phyloP scores from a whole-genome alignment of 2,797 vertebrate genomes.

The Cyprinella venusta region DNA sequence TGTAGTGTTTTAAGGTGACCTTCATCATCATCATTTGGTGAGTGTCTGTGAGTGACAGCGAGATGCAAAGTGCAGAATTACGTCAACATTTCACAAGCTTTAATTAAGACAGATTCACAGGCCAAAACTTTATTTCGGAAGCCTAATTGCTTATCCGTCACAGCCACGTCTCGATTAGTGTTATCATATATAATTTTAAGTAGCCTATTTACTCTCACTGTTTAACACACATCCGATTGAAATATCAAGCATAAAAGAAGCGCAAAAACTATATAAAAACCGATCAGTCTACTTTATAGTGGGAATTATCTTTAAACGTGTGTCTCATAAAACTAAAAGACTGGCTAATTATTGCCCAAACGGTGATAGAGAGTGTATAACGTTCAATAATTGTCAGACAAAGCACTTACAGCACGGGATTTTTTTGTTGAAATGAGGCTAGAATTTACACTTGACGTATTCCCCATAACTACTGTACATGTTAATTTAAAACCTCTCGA shows the following conservation, averaged over 20 bases:
- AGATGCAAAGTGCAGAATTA: background rate
- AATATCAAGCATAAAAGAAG: slow-evolving; percentile 11
- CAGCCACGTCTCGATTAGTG: slow-evolving; percentile 3
- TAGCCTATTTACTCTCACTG: slow-evolving; percentile 30
- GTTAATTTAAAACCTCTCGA: slow-evolving; percentile 33
- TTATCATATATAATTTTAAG: slow-evolving; percentile 36
- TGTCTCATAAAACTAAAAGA: slow-evolving; percentile 46
- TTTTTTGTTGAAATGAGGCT: slow-evolving; percentile 17
- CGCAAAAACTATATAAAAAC: slow-evolving; percentile 31
- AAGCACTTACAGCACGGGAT: slow-evolving; percentile 28
- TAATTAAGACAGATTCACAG: background rate
- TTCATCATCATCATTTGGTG: background rate
- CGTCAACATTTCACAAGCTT: background rate
- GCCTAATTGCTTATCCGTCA: slow-evolving; percentile 13
- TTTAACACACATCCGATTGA: slow-evolving; percentile 8
- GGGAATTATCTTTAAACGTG: slow-evolving; percentile 35
- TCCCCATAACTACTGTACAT: background rate
- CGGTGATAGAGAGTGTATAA: slow-evolving; percentile 38
- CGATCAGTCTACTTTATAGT: slow-evolving; percentile 36
- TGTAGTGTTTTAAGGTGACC: background rate
- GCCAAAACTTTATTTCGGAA: slow-evolving; percentile 18
- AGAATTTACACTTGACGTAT: slow-evolving; percentile 11
- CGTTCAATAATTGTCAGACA: slow-evolving; percentile 33
- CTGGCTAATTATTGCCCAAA: slow-evolving; percentile 40
- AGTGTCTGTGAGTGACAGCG: slow-evolving; percentile 26